Evolutionary conservation across 1,140 invertebrate genomes (phyloP).

Genomic region (Catajapyx aquilonaris): DNA sequence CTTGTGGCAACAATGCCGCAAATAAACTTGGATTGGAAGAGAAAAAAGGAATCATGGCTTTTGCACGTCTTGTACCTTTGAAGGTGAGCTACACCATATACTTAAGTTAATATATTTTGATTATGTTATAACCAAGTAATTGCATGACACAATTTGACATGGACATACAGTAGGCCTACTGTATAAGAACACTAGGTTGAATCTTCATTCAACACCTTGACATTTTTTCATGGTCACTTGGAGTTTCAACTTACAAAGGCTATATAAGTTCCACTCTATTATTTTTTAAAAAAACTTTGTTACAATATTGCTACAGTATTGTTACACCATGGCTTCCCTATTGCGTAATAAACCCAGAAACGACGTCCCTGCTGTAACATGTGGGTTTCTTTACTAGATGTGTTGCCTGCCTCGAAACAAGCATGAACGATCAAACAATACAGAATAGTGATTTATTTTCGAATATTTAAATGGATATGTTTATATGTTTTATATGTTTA

Average conservation of each 20-base stretch:
- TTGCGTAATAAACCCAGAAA: too few species aligned
- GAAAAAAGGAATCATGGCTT: conserved; percentile 15
- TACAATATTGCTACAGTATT: background rate
- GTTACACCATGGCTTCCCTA: background rate
- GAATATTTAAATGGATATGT: too few species aligned
- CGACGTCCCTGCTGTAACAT: too few species aligned
- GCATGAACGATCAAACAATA: too few species aligned
- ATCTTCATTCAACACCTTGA: background rate
- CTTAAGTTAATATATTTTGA: background rate
- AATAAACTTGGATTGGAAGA: conserved; percentile 45
- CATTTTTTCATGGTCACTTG: background rate
- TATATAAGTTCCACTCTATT: background rate
- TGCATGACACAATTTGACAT: background rate
- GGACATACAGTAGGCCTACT: background rate
- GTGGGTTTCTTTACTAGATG: too few species aligned
- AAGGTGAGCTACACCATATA: conserved; percentile 3
- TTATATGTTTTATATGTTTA: too few species aligned
- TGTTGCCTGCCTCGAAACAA: too few species aligned
- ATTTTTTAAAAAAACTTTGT: background rate
- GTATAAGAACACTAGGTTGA: background rate
- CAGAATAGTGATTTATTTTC: too few species aligned
- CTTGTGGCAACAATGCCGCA: conserved; percentile 41
- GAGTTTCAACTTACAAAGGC: conserved; percentile 2
- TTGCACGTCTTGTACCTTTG: conserved; percentile 13
- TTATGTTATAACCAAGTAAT: background rate